Evolutionary conservation across 2,888 invertebrate genomes (phyloP), one percentile per base, ranked within the genome.

Genomic region (Harpagoxenus sublaevis): DNA sequence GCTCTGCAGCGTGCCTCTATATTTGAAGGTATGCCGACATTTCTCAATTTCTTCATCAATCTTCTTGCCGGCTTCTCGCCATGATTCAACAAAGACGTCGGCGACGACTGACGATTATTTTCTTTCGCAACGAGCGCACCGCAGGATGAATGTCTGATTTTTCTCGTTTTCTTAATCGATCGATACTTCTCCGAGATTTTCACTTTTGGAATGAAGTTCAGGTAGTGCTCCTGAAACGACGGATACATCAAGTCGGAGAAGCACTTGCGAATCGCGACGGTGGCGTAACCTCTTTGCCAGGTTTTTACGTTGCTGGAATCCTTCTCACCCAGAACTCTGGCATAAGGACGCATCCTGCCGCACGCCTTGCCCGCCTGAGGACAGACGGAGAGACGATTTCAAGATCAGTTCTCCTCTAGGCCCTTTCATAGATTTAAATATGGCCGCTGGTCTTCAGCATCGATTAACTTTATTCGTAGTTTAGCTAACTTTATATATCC

Each of bases 281-380:
- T 48, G 70, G 81, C 81, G 55, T 65, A 71, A 79, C 62, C 74
- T 62, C 55, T 51, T 42, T 77, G 86, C 53, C 66, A 62, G 48
- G 10, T 60, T 51, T 42, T 78, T 42, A 68, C 55, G 62, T 8
- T 53, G 73, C 66, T 79, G 45, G 86, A 88, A 51, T 84, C 88
- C 84, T 88, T 89, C 84, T 89, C 88, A 15, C 77, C 86, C 83
- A 87, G 85, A 83, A 86, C 66, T 87, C 85, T 86, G 51, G 83
- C 81, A 60, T 75, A 77, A 83, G 81, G 84, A 84, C 79, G 82
- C 73, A 60, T 86, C 83, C 77, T 77, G 73, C 77, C 87, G 86
- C 89, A 87, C 70, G 84, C 86, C 74, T 89, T 83, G 77, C 86
- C 84, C 89, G 91, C 93, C 94, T 94, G 90, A 89, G 92, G 92